Evolutionary conservation across 35 echinoderm and acorn worm species (phyloP).

Genomic region (Patiria miniata): DNA sequence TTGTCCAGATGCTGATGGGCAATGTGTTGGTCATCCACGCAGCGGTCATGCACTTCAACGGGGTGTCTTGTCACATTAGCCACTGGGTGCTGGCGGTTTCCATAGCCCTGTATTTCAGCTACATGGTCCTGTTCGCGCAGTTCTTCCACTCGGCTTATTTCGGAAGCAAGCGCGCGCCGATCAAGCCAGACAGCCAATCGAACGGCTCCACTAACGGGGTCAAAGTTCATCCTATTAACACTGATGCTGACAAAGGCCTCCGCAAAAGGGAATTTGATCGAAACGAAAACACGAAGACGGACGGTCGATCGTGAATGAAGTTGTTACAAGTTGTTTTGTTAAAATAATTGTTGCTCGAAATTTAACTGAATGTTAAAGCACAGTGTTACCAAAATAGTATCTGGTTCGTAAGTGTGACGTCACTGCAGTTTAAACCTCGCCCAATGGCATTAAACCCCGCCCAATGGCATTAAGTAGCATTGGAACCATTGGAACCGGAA

Average conservation of each 20-base stretch:
- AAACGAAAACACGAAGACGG: neutral
- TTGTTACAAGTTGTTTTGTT: too few species aligned
- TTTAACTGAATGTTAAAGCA: too few species aligned
- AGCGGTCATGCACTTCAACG: slow-evolving; percentile 16
- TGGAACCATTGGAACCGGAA: too few species aligned
- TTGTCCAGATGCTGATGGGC: slow-evolving; percentile 68
- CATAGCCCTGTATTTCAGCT: slow-evolving; percentile 79
- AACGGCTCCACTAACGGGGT: neutral
- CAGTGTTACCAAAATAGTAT: too few species aligned
- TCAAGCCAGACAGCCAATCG: neutral
- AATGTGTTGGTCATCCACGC: slow-evolving; percentile 47
- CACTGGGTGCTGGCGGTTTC: slow-evolving; percentile 40
- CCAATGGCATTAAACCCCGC: too few species aligned
- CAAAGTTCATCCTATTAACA: neutral
- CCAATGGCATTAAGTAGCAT: too few species aligned
- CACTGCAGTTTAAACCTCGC: too few species aligned
- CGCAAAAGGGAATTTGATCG: neutral
- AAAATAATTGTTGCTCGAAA: too few species aligned
- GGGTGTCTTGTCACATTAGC: slow-evolving; percentile 37
- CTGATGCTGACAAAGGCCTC: neutral
- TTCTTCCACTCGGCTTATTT: slow-evolving; percentile 90
- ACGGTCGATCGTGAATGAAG: too few species aligned
- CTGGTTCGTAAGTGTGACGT: too few species aligned
- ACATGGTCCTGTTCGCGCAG: slow-evolving; percentile 83
- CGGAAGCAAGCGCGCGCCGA: neutral